Conservation (phyloP, 2,797 vertebrate genomes). For the Parauchenoglanis punctatus region DNA sequence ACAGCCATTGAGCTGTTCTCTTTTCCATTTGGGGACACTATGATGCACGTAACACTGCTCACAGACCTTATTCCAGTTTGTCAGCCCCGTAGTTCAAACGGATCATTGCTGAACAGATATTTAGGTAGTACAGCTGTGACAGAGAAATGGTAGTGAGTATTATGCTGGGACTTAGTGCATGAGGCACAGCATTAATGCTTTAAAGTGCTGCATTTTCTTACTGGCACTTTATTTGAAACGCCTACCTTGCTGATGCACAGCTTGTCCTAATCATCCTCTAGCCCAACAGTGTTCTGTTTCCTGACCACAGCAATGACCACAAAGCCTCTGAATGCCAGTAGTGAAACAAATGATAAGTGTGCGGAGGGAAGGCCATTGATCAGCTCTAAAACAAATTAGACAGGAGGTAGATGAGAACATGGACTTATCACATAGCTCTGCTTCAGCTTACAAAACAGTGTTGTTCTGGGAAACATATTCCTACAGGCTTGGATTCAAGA, state of each 20-base stretch:
- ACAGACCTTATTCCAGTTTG: not conserved
- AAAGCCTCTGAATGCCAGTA: not conserved
- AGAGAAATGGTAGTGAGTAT: not conserved
- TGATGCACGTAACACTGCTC: not conserved
- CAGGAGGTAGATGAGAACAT: not conserved
- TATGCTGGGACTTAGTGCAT: not conserved
- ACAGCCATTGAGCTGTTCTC: not conserved
- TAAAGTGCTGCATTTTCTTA: not conserved
- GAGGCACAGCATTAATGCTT: not conserved
- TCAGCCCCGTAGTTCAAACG: not conserved
- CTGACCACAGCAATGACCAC: not conserved
- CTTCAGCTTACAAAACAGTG: not conserved
- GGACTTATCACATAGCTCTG: not conserved
- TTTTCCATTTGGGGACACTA: not conserved
- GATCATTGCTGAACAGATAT: not conserved
- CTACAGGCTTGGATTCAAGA: not conserved
- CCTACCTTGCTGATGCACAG: not conserved
- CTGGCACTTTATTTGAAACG: not conserved
- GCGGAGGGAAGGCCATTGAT: not conserved
- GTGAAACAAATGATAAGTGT: not conserved
- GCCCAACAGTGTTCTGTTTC: not conserved
- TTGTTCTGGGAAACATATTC: not conserved
- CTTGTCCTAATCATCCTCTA: not conserved
- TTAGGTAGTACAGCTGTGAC: not conserved
- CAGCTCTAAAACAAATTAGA: not conserved